Percentiles rank a stretch among this genome's conserved stretches.
Evolutionary conservation across 1,140 invertebrate genomes (phyloP).

Genomic region (Papilio machaon): DNA sequence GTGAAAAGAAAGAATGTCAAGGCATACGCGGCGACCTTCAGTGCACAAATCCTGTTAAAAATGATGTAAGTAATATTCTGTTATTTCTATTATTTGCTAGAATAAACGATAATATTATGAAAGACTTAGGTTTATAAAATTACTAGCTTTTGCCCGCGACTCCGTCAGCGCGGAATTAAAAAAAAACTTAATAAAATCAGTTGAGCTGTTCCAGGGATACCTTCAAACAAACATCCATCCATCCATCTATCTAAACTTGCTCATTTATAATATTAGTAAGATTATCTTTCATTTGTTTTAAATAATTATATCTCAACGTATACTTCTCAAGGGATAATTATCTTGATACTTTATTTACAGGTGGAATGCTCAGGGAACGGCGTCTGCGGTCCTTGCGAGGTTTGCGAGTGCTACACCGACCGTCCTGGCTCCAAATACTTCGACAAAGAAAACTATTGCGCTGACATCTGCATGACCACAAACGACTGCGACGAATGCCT

Average conservation of each 20-base stretch:
- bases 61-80: conserved; percentile 49
- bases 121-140: no score
- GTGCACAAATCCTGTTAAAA: conserved; percentile 49
- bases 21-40: conserved; percentile 54
- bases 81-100: background rate
- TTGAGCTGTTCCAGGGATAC: no score
- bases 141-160: no score
- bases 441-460: conserved; percentile 60
- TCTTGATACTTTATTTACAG: conserved; percentile 41
- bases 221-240: no score
- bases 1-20: conserved; percentile 50
- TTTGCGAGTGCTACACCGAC: conserved; percentile 57
- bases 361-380: conserved; percentile 68
- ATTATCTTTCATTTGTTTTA: background rate
- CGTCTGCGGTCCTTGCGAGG: conserved; percentile 56
- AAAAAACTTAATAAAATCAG: no score
- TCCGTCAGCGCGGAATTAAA: no score
- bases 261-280: no score
- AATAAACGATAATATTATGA: no score
- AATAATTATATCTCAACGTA: background rate
- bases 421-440: conserved; percentile 65
- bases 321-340: no score
- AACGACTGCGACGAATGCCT: conserved; percentile 59
- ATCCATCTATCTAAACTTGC: no score
- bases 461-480: conserved; percentile 62